Conservation (phyloP, 2,113 vertebrate species). For the Sciurus niger region DNA sequence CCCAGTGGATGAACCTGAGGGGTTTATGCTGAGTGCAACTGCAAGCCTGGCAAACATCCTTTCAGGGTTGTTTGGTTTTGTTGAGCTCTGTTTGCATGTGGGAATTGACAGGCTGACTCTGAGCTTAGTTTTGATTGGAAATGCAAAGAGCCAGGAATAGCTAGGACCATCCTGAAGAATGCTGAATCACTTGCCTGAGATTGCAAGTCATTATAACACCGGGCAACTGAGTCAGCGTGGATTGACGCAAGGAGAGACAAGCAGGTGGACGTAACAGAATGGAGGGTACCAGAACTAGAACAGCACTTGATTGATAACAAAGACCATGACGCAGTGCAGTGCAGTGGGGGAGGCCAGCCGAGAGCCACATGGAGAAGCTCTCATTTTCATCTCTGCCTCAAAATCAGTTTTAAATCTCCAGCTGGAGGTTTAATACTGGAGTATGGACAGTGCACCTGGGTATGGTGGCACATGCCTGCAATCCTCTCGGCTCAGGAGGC, state of each 20-base stretch:
- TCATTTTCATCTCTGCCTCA: conserved; percentile 1
- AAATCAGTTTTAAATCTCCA: not conserved
- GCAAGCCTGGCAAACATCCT: not conserved
- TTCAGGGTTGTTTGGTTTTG: not conserved
- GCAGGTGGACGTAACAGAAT: not conserved
- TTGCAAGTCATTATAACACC: not conserved
- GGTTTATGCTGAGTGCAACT: not conserved
- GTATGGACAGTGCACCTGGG: no score
- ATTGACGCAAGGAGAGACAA: not conserved
- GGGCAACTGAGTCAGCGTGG: not conserved
- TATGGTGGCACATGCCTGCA: no score
- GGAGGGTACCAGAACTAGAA: not conserved
- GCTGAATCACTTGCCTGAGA: not conserved
- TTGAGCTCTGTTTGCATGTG: not conserved
- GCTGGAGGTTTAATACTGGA: not conserved
- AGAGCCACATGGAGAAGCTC: not conserved
- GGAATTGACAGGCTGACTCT: not conserved
- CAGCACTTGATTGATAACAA: not conserved
- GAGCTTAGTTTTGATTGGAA: not conserved
- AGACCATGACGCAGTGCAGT: not conserved
- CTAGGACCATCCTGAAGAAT: not conserved
- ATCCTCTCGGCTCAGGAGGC: no score
- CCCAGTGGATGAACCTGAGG: not conserved
- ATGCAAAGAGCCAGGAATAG: not conserved
- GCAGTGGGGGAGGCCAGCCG: not conserved